A percentile compares a stretch with the other conserved stretches of the same genome.
These are phyloP conservation scores for Ptychobarbus kaznakovi DNA, from an alignment of 2,797 vertebrate genomes.

Conservation along the genomic window DNA sequence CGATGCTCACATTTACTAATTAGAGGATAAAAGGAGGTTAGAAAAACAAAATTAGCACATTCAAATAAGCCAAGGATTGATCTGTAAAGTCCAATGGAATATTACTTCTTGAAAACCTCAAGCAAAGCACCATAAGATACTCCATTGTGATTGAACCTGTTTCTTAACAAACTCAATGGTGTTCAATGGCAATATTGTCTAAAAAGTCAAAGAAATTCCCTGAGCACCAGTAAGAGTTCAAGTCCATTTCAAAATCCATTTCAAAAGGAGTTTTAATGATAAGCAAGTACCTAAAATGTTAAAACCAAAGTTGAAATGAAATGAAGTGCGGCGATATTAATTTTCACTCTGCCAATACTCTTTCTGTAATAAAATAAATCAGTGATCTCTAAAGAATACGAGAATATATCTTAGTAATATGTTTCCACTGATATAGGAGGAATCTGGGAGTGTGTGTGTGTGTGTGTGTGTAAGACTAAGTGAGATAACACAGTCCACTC, in stretches of 20 bases:
- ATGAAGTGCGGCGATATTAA: not conserved
- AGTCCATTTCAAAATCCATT: not conserved
- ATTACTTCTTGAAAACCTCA: not conserved
- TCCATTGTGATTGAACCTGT: too few species aligned
- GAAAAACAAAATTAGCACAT: not conserved
- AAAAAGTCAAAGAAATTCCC: not conserved
- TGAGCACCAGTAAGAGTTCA: not conserved
- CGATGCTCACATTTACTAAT: not conserved
- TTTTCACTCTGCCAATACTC: not conserved
- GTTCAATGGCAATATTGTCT: not conserved
- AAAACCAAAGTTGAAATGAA: not conserved
- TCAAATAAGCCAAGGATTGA: not conserved
- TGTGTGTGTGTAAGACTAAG: not conserved
- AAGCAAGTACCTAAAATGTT: too few species aligned
- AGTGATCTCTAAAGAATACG: not conserved
- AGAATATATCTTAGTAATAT: not conserved
- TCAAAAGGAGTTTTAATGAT: not conserved
- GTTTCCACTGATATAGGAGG: conserved; percentile 23
- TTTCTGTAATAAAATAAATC: not conserved
- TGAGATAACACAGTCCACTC: conserved; percentile 51
- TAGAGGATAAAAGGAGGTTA: not conserved
- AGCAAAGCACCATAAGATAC: not conserved
- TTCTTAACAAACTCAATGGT: not conserved
- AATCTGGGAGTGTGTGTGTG: conserved; percentile 16
- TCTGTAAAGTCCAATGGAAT: not conserved